A percentile compares a stretch with the other conserved stretches of the same genome.
Conservation (phyloP, 2,888 invertebrate species). For the Cheilosia grossa region DNA sequence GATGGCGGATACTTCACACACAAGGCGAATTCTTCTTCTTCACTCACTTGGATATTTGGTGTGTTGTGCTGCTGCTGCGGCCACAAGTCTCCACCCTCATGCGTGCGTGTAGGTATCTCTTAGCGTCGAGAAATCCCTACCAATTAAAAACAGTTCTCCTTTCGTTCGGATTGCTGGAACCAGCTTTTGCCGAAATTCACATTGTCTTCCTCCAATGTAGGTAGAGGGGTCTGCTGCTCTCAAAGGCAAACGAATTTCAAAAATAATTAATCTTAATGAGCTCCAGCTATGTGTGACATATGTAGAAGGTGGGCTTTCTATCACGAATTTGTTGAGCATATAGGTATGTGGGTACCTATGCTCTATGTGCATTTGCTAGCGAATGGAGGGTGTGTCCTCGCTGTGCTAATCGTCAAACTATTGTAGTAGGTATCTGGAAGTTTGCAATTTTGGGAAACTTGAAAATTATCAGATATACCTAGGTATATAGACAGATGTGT, state of each 20-base stretch:
- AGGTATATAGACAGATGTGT: neutral
- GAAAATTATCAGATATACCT: conserved; percentile 4
- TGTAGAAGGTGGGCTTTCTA: conserved; percentile 69
- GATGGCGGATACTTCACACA: conserved; percentile 56
- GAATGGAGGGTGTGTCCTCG: conserved; percentile 71
- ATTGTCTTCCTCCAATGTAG: conserved; percentile 48
- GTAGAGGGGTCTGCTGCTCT: conserved; percentile 9
- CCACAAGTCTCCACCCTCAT: conserved; percentile 76
- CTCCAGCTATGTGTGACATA: conserved; percentile 68
- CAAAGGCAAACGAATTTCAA: conserved; percentile 63
- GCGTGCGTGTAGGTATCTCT: conserved; percentile 72
- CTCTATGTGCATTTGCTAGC: conserved; percentile 39
- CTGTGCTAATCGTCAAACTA: conserved; percentile 69
- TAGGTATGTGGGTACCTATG: neutral
- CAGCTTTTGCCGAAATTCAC: conserved; percentile 66
- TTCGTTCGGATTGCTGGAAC: conserved; percentile 65
- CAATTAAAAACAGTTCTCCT: conserved; percentile 74
- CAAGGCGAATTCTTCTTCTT: conserved; percentile 69
- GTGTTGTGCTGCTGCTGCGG: conserved; percentile 52
- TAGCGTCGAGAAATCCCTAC: conserved; percentile 69
- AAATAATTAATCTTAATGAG: conserved; percentile 75
- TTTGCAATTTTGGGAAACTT: conserved; percentile 50
- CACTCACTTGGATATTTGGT: conserved; percentile 58
- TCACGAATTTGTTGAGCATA: conserved; percentile 17
- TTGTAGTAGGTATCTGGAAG: conserved; percentile 37